Conservation (phyloP, 2,113 vertebrate genomes). For the Myotis yumanensis region DNA sequence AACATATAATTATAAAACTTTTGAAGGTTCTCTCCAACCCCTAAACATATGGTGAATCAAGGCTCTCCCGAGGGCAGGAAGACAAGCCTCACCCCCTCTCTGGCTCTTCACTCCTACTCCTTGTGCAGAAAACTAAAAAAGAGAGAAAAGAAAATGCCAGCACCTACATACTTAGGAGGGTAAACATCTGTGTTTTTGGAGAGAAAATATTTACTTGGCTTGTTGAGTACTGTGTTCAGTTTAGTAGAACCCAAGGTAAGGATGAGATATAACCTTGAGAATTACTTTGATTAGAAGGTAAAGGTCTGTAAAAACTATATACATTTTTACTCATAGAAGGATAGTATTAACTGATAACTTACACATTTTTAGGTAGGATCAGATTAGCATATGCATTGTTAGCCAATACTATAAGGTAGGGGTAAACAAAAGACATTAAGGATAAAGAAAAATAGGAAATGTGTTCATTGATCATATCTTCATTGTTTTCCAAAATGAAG, state of each 20-base stretch:
- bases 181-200: background rate
- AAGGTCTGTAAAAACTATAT: background rate
- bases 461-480: background rate
- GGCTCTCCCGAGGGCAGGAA: background rate
- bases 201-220: constrained; percentile 17
- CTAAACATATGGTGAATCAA: background rate
- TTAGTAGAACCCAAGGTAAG: background rate
- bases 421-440: constrained; percentile 19
- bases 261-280: background rate
- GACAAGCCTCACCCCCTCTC: background rate
- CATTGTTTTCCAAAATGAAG: constrained; percentile 58
- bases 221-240: background rate
- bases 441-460: constrained; percentile 11
- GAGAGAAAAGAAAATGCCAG: background rate
- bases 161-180: background rate
- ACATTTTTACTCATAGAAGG: constrained; percentile 2
- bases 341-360: background rate
- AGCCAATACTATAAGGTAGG: background rate
- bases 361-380: constrained; percentile 4
- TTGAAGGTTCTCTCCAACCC: background rate
- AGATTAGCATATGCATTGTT: background rate
- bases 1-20: background rate
- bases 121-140: background rate
- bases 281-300: background rate
- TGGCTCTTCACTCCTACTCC: background rate